A percentile compares a stretch with the other conserved stretches of the same genome.
phyloP scores from a whole-genome alignment of 1,140 invertebrate genomes.

The Aphelenchoides besseyi region DNA sequence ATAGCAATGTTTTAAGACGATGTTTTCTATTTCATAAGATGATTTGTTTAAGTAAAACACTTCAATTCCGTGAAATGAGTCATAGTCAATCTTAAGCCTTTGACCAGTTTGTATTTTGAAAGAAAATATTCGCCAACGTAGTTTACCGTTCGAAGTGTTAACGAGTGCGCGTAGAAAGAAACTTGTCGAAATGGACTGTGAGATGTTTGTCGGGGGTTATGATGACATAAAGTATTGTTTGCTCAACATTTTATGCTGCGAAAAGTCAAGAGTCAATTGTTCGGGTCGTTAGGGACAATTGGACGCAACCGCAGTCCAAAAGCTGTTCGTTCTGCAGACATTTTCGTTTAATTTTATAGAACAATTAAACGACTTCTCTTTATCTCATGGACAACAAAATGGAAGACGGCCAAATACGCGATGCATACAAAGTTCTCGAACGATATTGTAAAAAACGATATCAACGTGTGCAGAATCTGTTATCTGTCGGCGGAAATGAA shows the following conservation, averaged over 20 bases:
- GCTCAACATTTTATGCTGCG: not conserved
- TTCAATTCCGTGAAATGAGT: not conserved
- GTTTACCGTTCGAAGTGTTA: not conserved
- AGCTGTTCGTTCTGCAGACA: not conserved
- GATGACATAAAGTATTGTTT: not conserved
- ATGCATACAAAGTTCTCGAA: conserved; percentile 14
- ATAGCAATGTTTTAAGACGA: not conserved
- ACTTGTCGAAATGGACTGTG: not conserved
- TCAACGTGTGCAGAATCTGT: not conserved
- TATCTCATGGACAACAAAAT: no score
- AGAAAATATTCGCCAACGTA: not conserved
- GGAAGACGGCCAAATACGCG: not conserved
- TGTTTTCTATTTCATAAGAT: not conserved
- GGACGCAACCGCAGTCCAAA: not conserved
- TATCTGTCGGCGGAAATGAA: not conserved
- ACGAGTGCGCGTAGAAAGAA: not conserved
- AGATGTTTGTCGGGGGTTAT: conserved; percentile 1
- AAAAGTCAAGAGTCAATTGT: not conserved
- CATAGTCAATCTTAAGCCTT: no score
- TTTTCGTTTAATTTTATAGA: not conserved
- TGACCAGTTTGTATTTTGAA: no score
- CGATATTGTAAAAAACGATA: conserved; percentile 18
- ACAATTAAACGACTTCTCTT: not conserved
- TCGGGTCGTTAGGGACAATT: not conserved
- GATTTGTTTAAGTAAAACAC: not conserved